Conservation (phyloP, 1,140 invertebrate species). For the Phortica variegata region DNA sequence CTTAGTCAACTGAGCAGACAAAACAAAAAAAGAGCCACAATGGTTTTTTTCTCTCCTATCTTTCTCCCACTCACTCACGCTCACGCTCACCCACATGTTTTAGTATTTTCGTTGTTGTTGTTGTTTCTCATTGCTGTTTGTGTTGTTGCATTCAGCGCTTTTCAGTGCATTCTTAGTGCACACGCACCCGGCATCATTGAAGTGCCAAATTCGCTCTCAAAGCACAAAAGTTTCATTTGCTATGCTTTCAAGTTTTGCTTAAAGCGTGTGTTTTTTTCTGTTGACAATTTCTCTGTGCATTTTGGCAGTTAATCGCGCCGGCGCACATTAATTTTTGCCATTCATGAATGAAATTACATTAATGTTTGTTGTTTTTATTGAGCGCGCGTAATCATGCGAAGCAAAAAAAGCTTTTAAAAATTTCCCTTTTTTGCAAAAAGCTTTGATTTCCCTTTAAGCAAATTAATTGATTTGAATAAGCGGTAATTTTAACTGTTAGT, state of each 20-base stretch:
- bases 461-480: neutral
- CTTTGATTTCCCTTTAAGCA: no score
- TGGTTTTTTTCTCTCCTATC: no score
- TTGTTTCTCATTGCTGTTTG: conserved; percentile 3
- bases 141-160: conserved; percentile 19
- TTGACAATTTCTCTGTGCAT: conserved; percentile 18
- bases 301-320: conserved; percentile 29
- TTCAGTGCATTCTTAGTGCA: conserved; percentile 16
- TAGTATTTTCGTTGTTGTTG: conserved; percentile 14
- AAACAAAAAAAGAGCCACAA: no score
- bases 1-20: no score
- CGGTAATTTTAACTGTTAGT: conserved; percentile 3
- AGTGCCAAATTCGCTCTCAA: conserved; percentile 3
- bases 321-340: conserved; percentile 20
- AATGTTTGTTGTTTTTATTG: neutral
- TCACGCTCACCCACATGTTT: no score
- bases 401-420: conserved; percentile 1
- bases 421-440: conserved; percentile 3
- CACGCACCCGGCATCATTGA: conserved; percentile 10
- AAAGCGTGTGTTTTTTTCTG: conserved; percentile 2
- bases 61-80: no score
- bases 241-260: conserved; percentile 25
- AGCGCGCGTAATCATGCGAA: neutral
- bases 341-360: conserved; percentile 46
- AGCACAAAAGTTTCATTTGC: conserved; percentile 7